A percentile compares a stretch with the other conserved stretches of the same genome.
These are phyloP conservation scores for Diploptera punctata DNA, from an alignment of 2,888 invertebrate genomes.

Conservation along the genomic window DNA sequence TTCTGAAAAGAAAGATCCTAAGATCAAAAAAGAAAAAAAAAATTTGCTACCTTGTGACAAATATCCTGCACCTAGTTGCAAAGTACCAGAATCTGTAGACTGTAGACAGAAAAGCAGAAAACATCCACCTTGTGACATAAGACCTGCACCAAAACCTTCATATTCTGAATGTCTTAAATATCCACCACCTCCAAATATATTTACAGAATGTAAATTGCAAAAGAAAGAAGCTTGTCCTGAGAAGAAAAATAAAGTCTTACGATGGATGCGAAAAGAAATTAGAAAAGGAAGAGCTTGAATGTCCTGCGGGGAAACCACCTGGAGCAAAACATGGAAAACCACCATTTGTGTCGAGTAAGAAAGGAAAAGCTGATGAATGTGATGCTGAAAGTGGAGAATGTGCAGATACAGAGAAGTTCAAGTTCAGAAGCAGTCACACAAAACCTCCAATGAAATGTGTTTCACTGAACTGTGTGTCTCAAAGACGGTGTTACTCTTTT, in stretches of 20 bases:
- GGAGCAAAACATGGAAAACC: neutral
- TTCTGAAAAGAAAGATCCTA: no score
- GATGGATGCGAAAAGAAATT: neutral
- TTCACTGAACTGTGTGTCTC: neutral
- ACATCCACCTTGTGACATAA: neutral
- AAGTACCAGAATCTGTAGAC: neutral
- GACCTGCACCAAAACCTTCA: neutral
- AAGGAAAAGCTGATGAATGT: no score
- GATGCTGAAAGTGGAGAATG: no score
- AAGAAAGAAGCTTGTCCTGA: neutral
- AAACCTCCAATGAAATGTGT: neutral
- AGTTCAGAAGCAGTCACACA: neutral
- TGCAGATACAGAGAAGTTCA: neutral
- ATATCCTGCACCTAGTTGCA: neutral
- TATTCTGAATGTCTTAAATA: constrained; percentile 17
- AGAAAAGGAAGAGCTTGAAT: neutral
- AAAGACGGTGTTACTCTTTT: neutral
- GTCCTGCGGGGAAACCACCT: neutral
- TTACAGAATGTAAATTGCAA: neutral
- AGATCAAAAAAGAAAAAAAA: no score
- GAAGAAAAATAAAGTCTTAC: neutral
- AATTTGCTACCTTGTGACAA: neutral
- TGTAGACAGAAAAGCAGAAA: neutral
- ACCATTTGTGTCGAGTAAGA: neutral
- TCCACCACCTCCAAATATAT: neutral